Percentiles rank a stretch among this genome's conserved stretches.
These are phyloP conservation scores for Semotilus atromaculatus DNA, from an alignment of 2,797 vertebrate genomes.

Conservation along the genomic window DNA sequence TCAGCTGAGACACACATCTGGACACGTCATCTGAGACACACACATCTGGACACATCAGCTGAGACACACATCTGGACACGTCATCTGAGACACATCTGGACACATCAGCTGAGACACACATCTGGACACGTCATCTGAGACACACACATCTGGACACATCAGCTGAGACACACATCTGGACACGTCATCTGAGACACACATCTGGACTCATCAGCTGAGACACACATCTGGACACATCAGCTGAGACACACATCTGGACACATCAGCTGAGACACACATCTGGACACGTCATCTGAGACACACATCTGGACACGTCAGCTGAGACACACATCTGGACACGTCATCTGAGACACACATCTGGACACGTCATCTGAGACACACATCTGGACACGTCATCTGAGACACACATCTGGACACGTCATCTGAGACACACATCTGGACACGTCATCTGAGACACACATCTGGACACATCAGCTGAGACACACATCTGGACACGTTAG, in stretches of 20 bases:
- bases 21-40: no score
- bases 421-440: neutral
- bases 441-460: neutral
- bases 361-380: no score
- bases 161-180: no score
- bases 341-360: no score
- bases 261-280: neutral
- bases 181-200: neutral
- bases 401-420: neutral
- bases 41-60: neutral
- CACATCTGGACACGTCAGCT: neutral
- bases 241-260: slow-evolving; percentile 1
- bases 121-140: no score
- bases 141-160: neutral
- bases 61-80: no score
- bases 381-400: no score
- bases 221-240: neutral
- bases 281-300: no score
- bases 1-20: slow-evolving; percentile 11
- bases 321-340: neutral
- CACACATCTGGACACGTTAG: no score
- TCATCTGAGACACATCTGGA: neutral
- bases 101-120: no score
- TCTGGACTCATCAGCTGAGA: neutral
- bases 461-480: slow-evolving; percentile 8